Evolutionary conservation across 2,113 vertebrate genomes (phyloP).

Genomic region (Meriones unguiculatus): DNA sequence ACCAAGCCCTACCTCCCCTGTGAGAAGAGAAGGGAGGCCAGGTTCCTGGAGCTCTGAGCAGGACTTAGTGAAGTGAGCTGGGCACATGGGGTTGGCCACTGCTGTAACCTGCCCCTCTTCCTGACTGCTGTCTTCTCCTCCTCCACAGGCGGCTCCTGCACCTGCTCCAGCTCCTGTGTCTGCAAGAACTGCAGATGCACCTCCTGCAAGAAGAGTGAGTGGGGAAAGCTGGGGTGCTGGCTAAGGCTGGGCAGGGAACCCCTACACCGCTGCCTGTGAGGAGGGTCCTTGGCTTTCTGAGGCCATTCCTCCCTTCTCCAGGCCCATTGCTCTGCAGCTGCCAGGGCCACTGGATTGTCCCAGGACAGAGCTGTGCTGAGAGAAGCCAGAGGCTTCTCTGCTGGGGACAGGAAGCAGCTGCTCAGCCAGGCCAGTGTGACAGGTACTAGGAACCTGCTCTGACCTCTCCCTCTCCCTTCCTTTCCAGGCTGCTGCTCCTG

Average conservation of each 20-base stretch:
- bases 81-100: background rate
- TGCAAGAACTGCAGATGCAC: conserved; percentile 88
- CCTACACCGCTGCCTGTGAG: background rate
- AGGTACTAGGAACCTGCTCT: background rate
- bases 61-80: rapidly evolving
- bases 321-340: background rate
- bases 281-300: background rate
- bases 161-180: conserved; percentile 83
- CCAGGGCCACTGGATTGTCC: background rate
- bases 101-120: rapidly evolving
- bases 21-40: background rate
- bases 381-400: background rate
- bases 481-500: conserved; percentile 89
- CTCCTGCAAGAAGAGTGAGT: conserved; percentile 84
- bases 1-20: no score
- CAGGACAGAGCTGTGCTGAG: background rate
- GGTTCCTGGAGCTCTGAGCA: background rate
- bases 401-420: background rate
- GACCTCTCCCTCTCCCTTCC: background rate
- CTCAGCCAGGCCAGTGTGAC: background rate
- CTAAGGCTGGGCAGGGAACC: background rate
- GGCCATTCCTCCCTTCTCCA: background rate
- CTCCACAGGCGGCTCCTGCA: conserved; percentile 86
- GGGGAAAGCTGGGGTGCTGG: background rate
- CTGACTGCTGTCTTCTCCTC: background rate